phyloP scores from a whole-genome alignment of 2,113 vertebrate species.

The Forbesichthys papilliferus region DNA sequence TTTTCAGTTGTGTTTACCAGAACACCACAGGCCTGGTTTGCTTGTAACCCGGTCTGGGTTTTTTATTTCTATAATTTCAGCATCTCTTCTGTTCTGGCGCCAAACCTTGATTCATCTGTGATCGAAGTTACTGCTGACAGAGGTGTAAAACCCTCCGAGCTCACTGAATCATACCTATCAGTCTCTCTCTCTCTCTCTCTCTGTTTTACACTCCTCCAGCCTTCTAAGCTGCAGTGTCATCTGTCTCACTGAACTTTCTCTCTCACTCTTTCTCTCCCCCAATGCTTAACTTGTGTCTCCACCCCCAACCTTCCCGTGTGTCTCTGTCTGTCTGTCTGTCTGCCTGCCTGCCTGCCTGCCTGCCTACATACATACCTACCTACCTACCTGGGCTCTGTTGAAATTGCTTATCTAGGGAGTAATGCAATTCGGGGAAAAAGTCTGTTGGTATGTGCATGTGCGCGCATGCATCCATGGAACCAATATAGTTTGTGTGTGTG shows the following conservation, averaged over 20 bases:
- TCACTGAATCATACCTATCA: constrained; percentile 36
- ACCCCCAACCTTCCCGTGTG: neutral
- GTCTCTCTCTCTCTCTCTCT: neutral
- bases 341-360: constrained; percentile 8
- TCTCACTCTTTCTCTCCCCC: constrained; percentile 32
- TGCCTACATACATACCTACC: constrained; percentile 35
- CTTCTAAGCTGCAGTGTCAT: constrained; percentile 46
- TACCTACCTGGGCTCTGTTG: constrained; percentile 28
- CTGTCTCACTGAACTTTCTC: constrained; percentile 59
- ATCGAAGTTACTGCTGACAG: constrained; percentile 58
- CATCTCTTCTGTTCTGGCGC: constrained; percentile 29
- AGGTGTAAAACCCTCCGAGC: constrained; percentile 47
- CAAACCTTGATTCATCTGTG: constrained; percentile 51
- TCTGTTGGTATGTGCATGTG: constrained; percentile 33
- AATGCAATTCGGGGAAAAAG: constrained; percentile 44
- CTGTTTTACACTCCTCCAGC: neutral
- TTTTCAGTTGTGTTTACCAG: constrained; percentile 31
- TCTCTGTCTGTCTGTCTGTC: too few relatives aligned
- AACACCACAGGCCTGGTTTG: constrained; percentile 20
- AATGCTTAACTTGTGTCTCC: neutral
- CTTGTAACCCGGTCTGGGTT: neutral
- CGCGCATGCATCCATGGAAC: too few relatives aligned
- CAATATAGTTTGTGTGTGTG: neutral
- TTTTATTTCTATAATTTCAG: constrained; percentile 36
- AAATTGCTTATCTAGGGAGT: constrained; percentile 58